These are phyloP conservation scores for Thysanoteuthis rhombus DNA, from an alignment of 2,888 invertebrate genomes.

Conservation along the genomic window DNA sequence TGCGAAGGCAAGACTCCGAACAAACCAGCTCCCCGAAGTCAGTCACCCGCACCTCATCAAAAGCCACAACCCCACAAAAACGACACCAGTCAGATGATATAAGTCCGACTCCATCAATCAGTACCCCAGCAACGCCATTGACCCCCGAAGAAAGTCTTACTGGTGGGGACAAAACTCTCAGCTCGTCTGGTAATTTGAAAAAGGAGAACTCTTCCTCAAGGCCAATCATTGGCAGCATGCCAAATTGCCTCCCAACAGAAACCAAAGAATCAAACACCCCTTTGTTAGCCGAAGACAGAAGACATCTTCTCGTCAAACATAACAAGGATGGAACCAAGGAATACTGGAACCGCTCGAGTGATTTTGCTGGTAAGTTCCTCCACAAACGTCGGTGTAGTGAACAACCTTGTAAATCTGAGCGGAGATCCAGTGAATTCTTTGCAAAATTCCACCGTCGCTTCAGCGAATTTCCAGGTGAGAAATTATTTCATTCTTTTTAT, in stretches of 20 bases:
- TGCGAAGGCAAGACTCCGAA: slow-evolving; percentile 38
- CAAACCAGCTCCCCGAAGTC: slow-evolving; percentile 34
- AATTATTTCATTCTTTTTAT: background rate
- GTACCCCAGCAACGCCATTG: background rate
- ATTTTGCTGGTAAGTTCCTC: slow-evolving; percentile 30
- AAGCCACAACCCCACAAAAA: slow-evolving; percentile 13
- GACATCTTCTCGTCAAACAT: slow-evolving; percentile 28
- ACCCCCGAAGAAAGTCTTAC: background rate
- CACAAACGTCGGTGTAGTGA: slow-evolving; percentile 17
- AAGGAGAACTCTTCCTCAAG: background rate
- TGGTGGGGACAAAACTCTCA: background rate
- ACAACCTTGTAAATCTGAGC: slow-evolving; percentile 24
- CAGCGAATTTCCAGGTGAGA: slow-evolving; percentile 25
- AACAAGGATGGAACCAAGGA: slow-evolving; percentile 30
- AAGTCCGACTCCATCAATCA: background rate
- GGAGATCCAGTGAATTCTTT: slow-evolving; percentile 27
- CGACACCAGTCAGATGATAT: slow-evolving; percentile 16
- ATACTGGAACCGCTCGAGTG: slow-evolving; percentile 21
- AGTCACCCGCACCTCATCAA: background rate
- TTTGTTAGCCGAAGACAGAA: slow-evolving; percentile 32
- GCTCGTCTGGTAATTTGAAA: background rate
- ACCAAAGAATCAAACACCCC: slow-evolving; percentile 35
- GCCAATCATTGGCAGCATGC: slow-evolving; percentile 35
- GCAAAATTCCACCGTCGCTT: background rate
- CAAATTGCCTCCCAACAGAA: slow-evolving; percentile 36